Percentiles rank a stretch among this genome's conserved stretches.
These are phyloP conservation scores for Chrysodeixis includens DNA, from an alignment of 2,888 invertebrate species.

Conservation along the genomic window DNA sequence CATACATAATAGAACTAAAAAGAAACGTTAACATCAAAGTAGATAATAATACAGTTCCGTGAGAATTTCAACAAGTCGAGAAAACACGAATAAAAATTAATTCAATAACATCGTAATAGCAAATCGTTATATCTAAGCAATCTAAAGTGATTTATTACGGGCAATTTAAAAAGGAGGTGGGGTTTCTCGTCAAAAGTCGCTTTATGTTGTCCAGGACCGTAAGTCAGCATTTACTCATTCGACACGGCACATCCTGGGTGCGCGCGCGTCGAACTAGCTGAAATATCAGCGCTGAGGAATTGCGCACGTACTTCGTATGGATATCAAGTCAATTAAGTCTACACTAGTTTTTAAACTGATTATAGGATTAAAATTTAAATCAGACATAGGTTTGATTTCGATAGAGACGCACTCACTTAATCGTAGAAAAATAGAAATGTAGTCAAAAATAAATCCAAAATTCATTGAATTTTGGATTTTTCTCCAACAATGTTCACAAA, in stretches of 20 bases:
- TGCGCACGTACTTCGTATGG: slow-evolving; percentile 21
- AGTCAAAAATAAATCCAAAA: too few species aligned
- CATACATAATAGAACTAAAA: slow-evolving; percentile 4
- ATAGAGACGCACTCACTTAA: too few species aligned
- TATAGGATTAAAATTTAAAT: too few species aligned
- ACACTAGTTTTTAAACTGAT: neutral
- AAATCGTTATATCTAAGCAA: slow-evolving; percentile 59
- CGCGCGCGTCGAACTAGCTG: slow-evolving; percentile 39
- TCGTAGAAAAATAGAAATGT: too few species aligned
- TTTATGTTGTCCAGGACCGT: slow-evolving; percentile 65
- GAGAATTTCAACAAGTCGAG: slow-evolving; percentile 32
- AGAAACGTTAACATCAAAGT: slow-evolving; percentile 2
- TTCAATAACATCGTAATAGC: slow-evolving; percentile 56
- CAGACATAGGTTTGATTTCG: too few species aligned
- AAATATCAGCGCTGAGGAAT: slow-evolving; percentile 47
- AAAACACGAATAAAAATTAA: slow-evolving; percentile 35
- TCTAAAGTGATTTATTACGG: slow-evolving; percentile 69
- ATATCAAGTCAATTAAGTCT: neutral
- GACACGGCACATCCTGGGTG: slow-evolving; percentile 60
- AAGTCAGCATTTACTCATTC: slow-evolving; percentile 73
- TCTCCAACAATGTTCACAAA: too few species aligned
- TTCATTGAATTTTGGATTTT: too few species aligned
- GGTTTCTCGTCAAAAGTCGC: slow-evolving; percentile 70
- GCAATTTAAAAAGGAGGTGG: slow-evolving; percentile 68
- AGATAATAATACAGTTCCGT: slow-evolving; percentile 12